Evolutionary conservation across 2,797 vertebrate species (phyloP).

Genomic region (Crocodylus rhombifer): DNA sequence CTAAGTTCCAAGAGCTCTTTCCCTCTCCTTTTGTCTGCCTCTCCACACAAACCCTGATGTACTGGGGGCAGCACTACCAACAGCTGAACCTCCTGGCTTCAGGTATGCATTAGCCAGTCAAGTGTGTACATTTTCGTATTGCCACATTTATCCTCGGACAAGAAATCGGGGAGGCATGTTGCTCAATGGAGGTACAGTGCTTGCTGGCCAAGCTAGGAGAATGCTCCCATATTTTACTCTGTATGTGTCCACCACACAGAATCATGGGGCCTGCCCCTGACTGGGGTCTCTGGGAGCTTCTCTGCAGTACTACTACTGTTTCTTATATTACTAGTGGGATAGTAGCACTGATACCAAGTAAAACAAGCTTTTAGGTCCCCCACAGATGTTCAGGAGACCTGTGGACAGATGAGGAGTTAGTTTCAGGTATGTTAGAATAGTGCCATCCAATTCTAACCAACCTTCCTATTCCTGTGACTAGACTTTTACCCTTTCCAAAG

Average conservation of each 20-base stretch:
- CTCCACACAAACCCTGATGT: neutral
- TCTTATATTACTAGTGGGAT: neutral
- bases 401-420: neutral
- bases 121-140: neutral
- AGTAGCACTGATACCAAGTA: neutral
- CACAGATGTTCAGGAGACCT: neutral
- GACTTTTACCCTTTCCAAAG: neutral
- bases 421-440: neutral
- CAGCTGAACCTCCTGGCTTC: neutral
- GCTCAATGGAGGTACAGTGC: neutral
- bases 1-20: neutral
- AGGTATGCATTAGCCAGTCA: neutral
- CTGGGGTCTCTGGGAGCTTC: too few species aligned
- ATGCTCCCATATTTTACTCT: neutral
- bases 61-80: neutral
- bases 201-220: neutral
- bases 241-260: neutral
- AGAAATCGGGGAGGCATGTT: too few species aligned
- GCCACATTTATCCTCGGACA: neutral
- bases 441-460: neutral
- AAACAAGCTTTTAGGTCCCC: neutral
- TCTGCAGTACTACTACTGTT: neutral
- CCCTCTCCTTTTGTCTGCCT: neutral
- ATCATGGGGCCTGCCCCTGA: too few species aligned
- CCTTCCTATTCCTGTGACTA: neutral